Base-by-base conservation (phyloP, 92 coral and sea anemone genomes). In the Scolanthus callimorphus region DNA sequence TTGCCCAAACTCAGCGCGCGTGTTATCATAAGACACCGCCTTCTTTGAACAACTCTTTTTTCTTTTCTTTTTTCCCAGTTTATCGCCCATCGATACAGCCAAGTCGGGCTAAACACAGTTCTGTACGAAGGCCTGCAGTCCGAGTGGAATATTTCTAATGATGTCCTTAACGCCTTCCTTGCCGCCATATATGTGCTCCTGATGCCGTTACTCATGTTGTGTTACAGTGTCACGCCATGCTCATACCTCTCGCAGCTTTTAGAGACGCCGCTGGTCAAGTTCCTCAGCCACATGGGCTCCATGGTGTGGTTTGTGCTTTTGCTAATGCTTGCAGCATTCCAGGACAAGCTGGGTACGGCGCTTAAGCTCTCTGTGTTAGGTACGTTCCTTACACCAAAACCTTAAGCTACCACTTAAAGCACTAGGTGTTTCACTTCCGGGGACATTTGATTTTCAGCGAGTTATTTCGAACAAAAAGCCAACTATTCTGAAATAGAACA, bases 61-160 rank as follows among this genome's bases (percentile, higher is more conserved):
- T 31, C 13, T 31, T 51, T 17, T 6, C 3, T 27, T 25, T 34
- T 43, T 22, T 72, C 73, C 24, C 63, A 85, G 97, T 90, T 90
- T 39, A 74, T 85, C 20, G 86, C 92, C 15, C 97, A 90, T 66
- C 94, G 89, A 1, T 83, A 81, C 90, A 85, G 90, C 46, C 97
- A 90, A 56, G 83, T 81, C 17, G 69, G 80, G 76, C 65, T 90
- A 1, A 90, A 90, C 67, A 50, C 84, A 0, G 94, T 77, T 13
- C 57, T 85, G 27, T 85, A 85, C 57, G 53, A 31, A 39, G 91
- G 82, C 4, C 27, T 75, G 12, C 39, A 43, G 3, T 60, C 65
- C 20, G 62, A 74, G 78, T 71, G 67, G 12, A 74, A 72, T 9
- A 49, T 47, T 41, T 50, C 61, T 3, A 56, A 67, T 19, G 34